These are phyloP conservation scores for Hippopotamyrus pictus DNA, from an alignment of 2,797 vertebrate species.

Conservation along the genomic window DNA sequence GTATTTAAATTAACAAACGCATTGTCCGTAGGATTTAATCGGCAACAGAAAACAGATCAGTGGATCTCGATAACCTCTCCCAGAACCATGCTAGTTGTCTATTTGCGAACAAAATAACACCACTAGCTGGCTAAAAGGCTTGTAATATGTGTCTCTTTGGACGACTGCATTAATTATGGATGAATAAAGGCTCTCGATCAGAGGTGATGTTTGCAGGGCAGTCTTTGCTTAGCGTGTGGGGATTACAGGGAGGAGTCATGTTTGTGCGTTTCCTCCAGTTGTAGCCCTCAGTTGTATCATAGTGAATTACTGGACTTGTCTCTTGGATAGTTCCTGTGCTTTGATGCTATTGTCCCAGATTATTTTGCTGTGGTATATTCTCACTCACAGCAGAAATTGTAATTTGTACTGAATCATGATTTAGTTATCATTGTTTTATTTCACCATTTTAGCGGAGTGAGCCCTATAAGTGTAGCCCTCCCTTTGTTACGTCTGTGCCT, in stretches of 20 bases:
- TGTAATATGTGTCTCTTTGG: not conserved
- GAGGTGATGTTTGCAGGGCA: not conserved
- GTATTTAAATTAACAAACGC: not conserved
- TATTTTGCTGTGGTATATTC: not conserved
- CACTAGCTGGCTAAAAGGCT: not conserved
- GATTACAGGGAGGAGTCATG: not conserved
- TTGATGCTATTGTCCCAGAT: not conserved
- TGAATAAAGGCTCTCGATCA: not conserved
- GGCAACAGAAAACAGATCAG: not conserved
- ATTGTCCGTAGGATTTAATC: not conserved
- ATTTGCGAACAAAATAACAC: not conserved
- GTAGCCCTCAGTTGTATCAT: not conserved
- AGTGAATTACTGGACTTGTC: not conserved
- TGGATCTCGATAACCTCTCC: not conserved
- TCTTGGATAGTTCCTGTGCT: not conserved
- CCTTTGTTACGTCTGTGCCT: not conserved
- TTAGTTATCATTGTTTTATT: not conserved
- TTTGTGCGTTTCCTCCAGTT: not conserved
- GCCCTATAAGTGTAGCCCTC: not conserved
- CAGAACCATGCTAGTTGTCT: not conserved
- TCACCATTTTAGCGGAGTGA: not conserved
- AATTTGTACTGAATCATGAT: not conserved
- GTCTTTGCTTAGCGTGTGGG: not conserved
- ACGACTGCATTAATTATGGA: not conserved
- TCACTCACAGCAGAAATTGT: not conserved